Percentiles rank a stretch among this genome's conserved stretches.
Conservation (phyloP, 2,888 invertebrate genomes). For the Eilema caniola region DNA sequence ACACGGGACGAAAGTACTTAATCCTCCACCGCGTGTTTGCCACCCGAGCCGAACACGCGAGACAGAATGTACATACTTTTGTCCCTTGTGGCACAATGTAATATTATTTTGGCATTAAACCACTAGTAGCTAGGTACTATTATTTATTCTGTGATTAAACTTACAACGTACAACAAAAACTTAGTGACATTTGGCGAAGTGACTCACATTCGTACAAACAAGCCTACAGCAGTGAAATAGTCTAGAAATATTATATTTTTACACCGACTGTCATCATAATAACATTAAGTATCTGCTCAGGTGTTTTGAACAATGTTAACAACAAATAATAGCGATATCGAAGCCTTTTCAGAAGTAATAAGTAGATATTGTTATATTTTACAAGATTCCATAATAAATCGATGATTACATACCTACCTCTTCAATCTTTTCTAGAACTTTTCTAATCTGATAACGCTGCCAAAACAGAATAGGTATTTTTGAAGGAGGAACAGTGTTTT, state of each 20-base stretch:
- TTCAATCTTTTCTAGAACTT: not conserved
- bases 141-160: too few species aligned
- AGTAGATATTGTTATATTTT: slow-evolving; percentile 1
- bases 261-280: not conserved
- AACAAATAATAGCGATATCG: slow-evolving; percentile 26
- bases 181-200: too few species aligned
- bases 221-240: slow-evolving; percentile 19
- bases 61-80: too few species aligned
- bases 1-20: too few species aligned
- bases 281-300: slow-evolving; percentile 14
- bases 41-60: too few species aligned
- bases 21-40: too few species aligned
- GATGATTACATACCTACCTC: not conserved
- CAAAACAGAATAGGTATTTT: not conserved
- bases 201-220: not conserved
- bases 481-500: not conserved
- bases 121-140: too few species aligned
- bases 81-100: too few species aligned
- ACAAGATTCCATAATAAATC: not conserved
- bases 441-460: not conserved
- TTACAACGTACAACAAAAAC: too few species aligned
- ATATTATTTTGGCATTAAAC: too few species aligned
- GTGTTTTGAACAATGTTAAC: slow-evolving; percentile 21
- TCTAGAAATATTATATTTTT: slow-evolving; percentile 17
- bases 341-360: slow-evolving; percentile 9